Evolutionary conservation across 2,888 invertebrate genomes (phyloP).

Genomic region (Drosophila histrio): DNA sequence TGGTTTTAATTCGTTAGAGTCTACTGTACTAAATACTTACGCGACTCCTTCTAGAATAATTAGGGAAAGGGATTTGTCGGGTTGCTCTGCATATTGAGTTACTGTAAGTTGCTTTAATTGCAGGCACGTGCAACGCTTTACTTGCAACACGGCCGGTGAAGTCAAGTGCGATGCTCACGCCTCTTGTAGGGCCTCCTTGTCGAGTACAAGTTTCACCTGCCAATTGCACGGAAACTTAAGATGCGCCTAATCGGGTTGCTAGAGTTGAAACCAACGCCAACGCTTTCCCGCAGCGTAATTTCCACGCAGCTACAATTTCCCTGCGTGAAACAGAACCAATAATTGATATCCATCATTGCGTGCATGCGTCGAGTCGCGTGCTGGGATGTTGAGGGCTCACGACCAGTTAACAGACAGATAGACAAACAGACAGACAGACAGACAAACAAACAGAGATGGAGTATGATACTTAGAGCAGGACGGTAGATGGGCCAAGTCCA

Average conservation of each 20-base stretch:
- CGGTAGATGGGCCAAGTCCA: slow-evolving; percentile 17
- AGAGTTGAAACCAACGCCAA: background rate
- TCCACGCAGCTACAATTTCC: slow-evolving; percentile 73
- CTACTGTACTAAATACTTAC: background rate
- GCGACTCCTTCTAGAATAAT: background rate
- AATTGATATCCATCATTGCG: slow-evolving; percentile 55
- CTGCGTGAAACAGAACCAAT: slow-evolving; percentile 33
- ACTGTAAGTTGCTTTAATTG: slow-evolving; percentile 72
- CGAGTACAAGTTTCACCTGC: slow-evolving; percentile 17
- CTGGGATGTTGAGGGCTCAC: slow-evolving; percentile 10
- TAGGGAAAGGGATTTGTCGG: background rate
- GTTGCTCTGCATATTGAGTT: slow-evolving; percentile 61
- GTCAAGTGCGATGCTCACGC: slow-evolving; percentile 65
- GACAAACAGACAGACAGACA: background rate
- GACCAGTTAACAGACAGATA: background rate
- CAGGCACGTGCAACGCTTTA: slow-evolving; percentile 70
- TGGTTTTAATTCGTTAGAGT: background rate
- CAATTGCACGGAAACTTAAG: slow-evolving; percentile 61
- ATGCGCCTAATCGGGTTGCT: slow-evolving; percentile 57
- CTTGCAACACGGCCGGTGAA: slow-evolving; percentile 27
- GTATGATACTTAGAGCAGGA: background rate
- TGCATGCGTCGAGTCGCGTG: slow-evolving; percentile 42
- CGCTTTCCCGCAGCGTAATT: slow-evolving; percentile 26
- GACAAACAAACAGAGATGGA: background rate
- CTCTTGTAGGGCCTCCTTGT: slow-evolving; percentile 56